Percentiles rank a stretch among this genome's conserved stretches.
Conservation (phyloP, 2,113 vertebrate species). For the Rhagologus leucostigma region DNA sequence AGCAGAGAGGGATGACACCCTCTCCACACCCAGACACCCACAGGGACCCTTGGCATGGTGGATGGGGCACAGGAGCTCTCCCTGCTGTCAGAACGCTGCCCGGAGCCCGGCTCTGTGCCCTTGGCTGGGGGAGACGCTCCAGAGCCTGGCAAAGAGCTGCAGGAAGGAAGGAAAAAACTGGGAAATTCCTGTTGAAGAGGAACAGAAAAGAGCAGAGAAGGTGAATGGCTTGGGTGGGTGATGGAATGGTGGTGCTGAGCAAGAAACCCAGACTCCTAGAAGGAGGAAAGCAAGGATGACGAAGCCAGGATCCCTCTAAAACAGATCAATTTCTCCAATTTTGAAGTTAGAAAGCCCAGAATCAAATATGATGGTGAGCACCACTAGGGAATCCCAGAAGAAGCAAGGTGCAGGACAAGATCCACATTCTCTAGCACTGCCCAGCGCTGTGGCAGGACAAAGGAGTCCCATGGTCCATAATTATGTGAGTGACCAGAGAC, state of each 20-base stretch:
- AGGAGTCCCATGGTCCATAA: neutral
- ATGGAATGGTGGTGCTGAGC: neutral
- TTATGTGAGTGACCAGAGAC: neutral
- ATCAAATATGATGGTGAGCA: neutral
- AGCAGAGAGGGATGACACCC: neutral
- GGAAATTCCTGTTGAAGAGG: neutral
- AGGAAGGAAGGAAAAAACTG: neutral
- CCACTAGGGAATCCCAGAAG: neutral
- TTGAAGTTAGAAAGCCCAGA: neutral
- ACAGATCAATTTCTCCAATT: neutral
- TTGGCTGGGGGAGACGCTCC: neutral
- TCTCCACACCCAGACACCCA: neutral
- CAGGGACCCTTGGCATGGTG: accelerated
- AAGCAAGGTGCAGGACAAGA: neutral
- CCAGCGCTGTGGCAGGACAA: neutral
- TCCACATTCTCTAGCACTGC: neutral
- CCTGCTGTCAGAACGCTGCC: neutral
- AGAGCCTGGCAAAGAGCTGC: neutral
- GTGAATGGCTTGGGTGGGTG: neutral
- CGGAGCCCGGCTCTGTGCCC: accelerated
- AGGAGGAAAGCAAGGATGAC: neutral
- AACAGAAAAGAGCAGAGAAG: neutral
- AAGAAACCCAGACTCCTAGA: neutral
- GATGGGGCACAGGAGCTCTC: neutral
- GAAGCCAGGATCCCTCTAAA: neutral